Conservation (phyloP, 1,140 invertebrate species). For the Ostrea edulis region DNA sequence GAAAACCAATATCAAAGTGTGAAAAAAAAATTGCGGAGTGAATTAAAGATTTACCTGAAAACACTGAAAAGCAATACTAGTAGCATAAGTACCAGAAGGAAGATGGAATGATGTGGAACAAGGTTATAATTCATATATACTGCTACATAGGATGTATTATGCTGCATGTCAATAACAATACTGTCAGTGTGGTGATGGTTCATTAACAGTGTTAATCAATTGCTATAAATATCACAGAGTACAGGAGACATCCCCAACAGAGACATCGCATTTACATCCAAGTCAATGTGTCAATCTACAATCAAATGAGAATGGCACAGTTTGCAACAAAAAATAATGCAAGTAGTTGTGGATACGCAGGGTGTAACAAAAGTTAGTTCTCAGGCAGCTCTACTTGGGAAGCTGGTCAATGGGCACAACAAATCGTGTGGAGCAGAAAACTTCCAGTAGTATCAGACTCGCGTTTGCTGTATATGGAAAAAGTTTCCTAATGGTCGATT, state of each 20-base stretch:
- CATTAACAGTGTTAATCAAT: conserved; percentile 30
- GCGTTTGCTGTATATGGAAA: conserved; percentile 7
- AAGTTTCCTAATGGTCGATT: background rate
- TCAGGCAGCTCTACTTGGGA: background rate
- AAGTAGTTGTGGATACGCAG: background rate
- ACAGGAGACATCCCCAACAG: background rate
- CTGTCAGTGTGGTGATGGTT: conserved; percentile 21
- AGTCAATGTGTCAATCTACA: conserved; percentile 12
- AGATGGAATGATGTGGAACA: background rate
- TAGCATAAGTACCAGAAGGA: background rate
- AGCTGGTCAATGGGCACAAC: background rate
- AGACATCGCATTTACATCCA: background rate
- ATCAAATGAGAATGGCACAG: background rate
- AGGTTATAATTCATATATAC: background rate
- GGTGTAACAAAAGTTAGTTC: background rate
- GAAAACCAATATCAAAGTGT: too few relatives aligned
- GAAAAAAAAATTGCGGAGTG: too few relatives aligned
- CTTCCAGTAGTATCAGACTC: background rate
- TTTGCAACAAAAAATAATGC: conserved; percentile 32
- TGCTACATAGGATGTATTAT: background rate
- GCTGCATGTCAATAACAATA: conserved; percentile 8
- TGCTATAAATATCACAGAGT: conserved; percentile 37
- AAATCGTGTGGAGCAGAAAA: background rate
- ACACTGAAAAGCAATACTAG: background rate
- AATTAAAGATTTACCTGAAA: too few relatives aligned